Conservation (phyloP, 1,140 invertebrate genomes). For the Drosophila obscura region DNA sequence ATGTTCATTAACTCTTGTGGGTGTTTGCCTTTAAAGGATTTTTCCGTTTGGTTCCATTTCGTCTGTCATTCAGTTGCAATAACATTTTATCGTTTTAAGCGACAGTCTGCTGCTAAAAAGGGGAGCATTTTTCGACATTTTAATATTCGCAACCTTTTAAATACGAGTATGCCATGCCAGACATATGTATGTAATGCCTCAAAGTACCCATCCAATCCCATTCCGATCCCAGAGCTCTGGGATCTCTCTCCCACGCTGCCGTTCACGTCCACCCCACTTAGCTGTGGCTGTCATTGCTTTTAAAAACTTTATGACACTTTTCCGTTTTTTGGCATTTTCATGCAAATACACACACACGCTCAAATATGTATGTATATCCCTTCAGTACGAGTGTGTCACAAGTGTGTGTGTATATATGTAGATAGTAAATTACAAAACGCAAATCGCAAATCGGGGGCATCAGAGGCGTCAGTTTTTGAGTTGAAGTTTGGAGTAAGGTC, state of each 20-base stretch:
- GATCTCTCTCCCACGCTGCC: not conserved
- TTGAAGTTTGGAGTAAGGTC: slow-evolving; percentile 58
- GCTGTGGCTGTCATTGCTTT: slow-evolving; percentile 52
- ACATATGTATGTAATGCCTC: slow-evolving; percentile 38
- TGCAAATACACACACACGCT: slow-evolving; percentile 41
- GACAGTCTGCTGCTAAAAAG: slow-evolving; percentile 11
- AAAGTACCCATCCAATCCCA: slow-evolving; percentile 30
- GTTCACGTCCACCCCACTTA: slow-evolving; percentile 23
- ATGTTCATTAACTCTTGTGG: too few species aligned
- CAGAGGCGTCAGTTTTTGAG: slow-evolving; percentile 33
- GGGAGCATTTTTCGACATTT: slow-evolving; percentile 35
- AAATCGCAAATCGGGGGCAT: slow-evolving; percentile 51
- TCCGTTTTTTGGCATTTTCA: slow-evolving; percentile 49
- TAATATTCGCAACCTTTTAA: slow-evolving; percentile 40
- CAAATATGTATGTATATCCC: not conserved
- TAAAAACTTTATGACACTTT: slow-evolving; percentile 71
- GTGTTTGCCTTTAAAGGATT: not conserved
- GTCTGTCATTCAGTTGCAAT: slow-evolving; percentile 23
- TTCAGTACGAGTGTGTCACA: not conserved
- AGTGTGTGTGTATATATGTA: slow-evolving; percentile 5
- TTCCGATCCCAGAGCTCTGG: not conserved
- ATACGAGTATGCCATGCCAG: slow-evolving; percentile 23
- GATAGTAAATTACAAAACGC: slow-evolving; percentile 58
- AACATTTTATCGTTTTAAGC: slow-evolving; percentile 27
- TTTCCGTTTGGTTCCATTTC: slow-evolving; percentile 12